phyloP scores from a whole-genome alignment of 2,113 vertebrate genomes.

The Callaeas wilsoni region DNA sequence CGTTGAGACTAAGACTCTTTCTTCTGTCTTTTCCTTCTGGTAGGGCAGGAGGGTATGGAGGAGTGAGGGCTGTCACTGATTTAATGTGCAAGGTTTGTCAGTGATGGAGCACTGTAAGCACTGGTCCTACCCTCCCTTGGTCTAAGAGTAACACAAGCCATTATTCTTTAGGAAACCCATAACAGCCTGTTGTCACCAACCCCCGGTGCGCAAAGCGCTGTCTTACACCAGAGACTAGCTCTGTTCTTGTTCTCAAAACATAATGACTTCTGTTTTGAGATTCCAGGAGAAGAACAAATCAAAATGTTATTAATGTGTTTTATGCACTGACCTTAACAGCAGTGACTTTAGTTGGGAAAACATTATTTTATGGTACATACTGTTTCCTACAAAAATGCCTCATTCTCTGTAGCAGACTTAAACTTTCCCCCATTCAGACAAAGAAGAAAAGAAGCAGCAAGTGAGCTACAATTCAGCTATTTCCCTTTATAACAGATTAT shows the following conservation, averaged over 20 bases:
- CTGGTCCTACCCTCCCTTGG: background rate
- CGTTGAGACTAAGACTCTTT: background rate
- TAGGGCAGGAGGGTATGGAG: background rate
- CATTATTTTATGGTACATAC: background rate
- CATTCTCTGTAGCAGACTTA: background rate
- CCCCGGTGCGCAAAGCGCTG: background rate
- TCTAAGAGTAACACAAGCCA: background rate
- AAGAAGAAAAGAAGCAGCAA: background rate
- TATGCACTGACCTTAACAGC: background rate
- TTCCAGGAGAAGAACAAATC: background rate
- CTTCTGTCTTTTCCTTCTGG: background rate
- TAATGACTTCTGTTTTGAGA: background rate
- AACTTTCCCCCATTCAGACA: background rate
- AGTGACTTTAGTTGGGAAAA: background rate
- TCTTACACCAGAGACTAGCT: background rate
- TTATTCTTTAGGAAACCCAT: background rate
- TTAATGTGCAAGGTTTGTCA: background rate
- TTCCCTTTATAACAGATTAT: background rate
- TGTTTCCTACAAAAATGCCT: background rate
- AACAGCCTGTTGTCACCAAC: background rate
- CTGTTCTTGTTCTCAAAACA: background rate
- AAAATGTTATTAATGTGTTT: background rate
- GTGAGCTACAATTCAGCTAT: background rate
- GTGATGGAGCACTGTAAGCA: background rate
- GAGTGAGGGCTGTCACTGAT: background rate